Conservation (phyloP, 2,113 vertebrate species). For the Eulacestoma nigropectus region DNA sequence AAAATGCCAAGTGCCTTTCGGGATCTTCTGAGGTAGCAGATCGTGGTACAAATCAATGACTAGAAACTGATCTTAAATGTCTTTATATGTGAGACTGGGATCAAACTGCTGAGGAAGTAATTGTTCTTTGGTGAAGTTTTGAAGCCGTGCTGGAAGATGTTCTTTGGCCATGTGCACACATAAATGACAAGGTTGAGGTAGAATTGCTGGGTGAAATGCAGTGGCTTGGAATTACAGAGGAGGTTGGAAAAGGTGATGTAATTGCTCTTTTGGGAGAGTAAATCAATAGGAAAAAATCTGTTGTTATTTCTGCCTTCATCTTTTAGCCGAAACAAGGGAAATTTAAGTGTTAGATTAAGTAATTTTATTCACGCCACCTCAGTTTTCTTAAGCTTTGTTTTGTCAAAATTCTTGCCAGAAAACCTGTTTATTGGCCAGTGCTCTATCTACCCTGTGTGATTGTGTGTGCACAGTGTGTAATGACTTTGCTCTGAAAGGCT, state of each 20-base stretch:
- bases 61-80: neutral
- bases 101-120: neutral
- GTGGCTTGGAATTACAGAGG: neutral
- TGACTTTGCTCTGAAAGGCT: neutral
- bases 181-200: neutral
- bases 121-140: neutral
- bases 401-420: neutral
- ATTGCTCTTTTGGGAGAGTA: neutral
- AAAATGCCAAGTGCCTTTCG: neutral
- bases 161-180: neutral
- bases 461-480: neutral
- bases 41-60: neutral
- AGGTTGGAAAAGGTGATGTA: neutral
- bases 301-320: neutral
- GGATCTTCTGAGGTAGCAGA: neutral
- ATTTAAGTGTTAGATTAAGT: neutral
- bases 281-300: neutral
- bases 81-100: neutral
- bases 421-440: neutral
- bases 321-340: neutral
- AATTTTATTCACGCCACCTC: neutral
- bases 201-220: neutral
- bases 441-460: rapidly evolving
- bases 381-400: neutral
- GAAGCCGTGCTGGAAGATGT: neutral